Evolutionary conservation across 2,113 vertebrate species (phyloP).

Genomic region (Oryctolagus cuniculus): DNA sequence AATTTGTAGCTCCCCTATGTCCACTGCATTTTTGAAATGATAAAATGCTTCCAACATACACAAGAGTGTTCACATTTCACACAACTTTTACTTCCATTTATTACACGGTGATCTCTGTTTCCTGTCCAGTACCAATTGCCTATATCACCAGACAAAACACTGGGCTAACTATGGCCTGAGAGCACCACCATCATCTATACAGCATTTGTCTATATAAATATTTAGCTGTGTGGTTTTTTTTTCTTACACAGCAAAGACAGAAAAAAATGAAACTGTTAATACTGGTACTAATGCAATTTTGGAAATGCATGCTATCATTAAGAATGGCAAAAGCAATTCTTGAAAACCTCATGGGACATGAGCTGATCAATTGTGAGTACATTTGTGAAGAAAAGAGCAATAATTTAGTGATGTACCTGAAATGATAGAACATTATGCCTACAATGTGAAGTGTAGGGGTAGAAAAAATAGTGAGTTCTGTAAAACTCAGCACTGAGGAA

Average conservation of each 20-base stretch:
- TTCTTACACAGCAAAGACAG: neutral
- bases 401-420: neutral
- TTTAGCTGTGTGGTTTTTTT: neutral
- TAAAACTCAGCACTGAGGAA: constrained; percentile 1
- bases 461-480: neutral
- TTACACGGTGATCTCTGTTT: neutral
- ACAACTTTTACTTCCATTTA: neutral
- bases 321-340: neutral
- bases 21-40: constrained; percentile 9
- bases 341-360: neutral
- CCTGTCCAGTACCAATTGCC: neutral
- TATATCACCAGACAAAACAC: neutral
- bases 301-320: neutral
- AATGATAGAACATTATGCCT: neutral
- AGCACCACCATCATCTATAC: fast-evolving
- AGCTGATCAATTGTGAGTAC: constrained; percentile 7
- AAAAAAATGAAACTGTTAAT: constrained; percentile 31
- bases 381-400: constrained; percentile 38
- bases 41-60: constrained; percentile 53
- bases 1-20: constrained; percentile 19
- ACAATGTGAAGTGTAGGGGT: neutral
- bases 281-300: neutral
- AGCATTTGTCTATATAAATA: neutral
- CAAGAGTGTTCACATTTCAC: neutral
- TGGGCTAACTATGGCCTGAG: neutral